phyloP scores from a whole-genome alignment of 2,888 invertebrate species.

The Caenorhabditis sinica region DNA sequence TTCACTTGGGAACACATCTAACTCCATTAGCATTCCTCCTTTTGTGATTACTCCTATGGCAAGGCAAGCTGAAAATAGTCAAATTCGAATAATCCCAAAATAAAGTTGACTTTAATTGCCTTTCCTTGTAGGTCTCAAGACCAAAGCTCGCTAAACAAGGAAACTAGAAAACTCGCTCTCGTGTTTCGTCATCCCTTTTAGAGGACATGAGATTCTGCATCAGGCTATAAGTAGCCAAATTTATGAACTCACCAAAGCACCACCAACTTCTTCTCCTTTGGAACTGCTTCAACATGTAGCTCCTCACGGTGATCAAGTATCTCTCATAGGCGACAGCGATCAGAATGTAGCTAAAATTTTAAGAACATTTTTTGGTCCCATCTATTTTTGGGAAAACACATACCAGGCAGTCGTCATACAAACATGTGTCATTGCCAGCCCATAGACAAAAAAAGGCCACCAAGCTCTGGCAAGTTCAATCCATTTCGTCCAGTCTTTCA shows the following conservation, averaged over 20 bases:
- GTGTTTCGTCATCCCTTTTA: constrained; percentile 17
- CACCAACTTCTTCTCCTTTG: constrained; percentile 63
- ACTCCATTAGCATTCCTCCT: constrained; percentile 68
- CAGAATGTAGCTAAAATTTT: constrained; percentile 67
- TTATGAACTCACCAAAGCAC: constrained; percentile 61
- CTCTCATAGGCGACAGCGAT: constrained; percentile 67
- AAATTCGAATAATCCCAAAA: constrained; percentile 10
- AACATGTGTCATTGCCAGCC: constrained; percentile 68
- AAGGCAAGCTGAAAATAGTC: constrained; percentile 46
- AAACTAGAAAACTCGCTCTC: not conserved
- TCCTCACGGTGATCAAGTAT: constrained; percentile 68
- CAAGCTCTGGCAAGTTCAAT: constrained; percentile 68
- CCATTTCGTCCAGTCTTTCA: constrained; percentile 72
- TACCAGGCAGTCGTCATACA: constrained; percentile 70
- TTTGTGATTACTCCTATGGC: constrained; percentile 64
- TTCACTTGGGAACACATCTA: constrained; percentile 66
- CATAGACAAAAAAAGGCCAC: constrained; percentile 72
- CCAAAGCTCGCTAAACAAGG: constrained; percentile 21
- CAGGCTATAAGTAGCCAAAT: constrained; percentile 42
- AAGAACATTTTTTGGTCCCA: too few relatives aligned
- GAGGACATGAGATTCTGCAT: constrained; percentile 15
- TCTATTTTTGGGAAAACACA: not conserved
- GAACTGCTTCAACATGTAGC: constrained; percentile 67
- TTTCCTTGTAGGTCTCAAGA: not conserved
- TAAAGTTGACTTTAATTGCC: not conserved